A percentile compares a stretch with the other conserved stretches of the same genome.
Conservation (phyloP, 2,113 vertebrate genomes). For the Sinocyclocheilus anophthalmus region DNA sequence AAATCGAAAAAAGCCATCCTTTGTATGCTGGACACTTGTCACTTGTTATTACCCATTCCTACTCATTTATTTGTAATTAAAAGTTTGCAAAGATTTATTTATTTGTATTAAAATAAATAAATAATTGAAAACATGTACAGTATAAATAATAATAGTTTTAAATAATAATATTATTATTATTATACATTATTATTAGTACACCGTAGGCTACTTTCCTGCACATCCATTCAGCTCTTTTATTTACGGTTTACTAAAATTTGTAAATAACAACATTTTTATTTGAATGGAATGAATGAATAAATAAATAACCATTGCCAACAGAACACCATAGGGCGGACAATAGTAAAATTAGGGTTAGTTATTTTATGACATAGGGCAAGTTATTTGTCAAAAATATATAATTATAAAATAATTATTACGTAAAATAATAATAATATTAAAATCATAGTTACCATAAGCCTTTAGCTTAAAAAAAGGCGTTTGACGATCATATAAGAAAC, state of each 20-base stretch:
- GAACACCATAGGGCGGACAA: too few species aligned
- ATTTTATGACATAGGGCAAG: too few species aligned
- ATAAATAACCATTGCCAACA: not conserved
- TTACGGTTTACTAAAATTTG: not conserved
- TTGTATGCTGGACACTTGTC: not conserved
- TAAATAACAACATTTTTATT: not conserved
- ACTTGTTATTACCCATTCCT: not conserved
- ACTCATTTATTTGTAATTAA: not conserved
- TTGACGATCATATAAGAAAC: not conserved
- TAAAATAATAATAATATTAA: too few species aligned
- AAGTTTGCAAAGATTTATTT: not conserved
- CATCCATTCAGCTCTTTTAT: too few species aligned
- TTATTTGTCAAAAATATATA: too few species aligned
- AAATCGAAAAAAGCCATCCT: not conserved
- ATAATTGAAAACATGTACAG: not conserved
- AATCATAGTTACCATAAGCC: too few species aligned
- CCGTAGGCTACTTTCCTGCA: too few species aligned
- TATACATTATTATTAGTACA: too few species aligned
- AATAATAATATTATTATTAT: too few species aligned
- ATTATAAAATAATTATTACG: too few species aligned
- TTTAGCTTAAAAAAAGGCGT: not conserved
- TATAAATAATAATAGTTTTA: too few species aligned
- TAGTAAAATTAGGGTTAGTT: not conserved
- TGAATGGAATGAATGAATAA: not conserved
- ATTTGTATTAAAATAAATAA: not conserved